These are phyloP conservation scores for Tuta absoluta DNA, from an alignment of 2,888 invertebrate species.

Conservation along the genomic window DNA sequence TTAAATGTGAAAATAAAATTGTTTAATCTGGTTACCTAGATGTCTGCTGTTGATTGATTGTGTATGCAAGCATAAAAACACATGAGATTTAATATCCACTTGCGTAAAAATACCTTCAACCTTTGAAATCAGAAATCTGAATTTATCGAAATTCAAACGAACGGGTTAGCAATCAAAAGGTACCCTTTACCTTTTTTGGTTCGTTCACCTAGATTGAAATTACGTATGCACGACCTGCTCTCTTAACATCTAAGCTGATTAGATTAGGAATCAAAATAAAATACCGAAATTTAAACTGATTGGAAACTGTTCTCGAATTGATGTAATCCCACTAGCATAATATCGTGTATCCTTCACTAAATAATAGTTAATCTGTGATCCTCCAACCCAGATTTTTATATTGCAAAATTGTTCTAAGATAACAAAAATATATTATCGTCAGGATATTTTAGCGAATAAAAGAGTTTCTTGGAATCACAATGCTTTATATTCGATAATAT, in stretches of 20 bases:
- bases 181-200: conserved; percentile 1
- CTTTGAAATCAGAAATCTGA: not conserved
- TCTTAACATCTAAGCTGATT: not conserved
- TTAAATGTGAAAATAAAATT: not conserved
- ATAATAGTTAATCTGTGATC: too few relatives aligned
- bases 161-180: not conserved
- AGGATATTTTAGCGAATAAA: too few relatives aligned
- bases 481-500: too few relatives aligned
- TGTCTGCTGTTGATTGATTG: not conserved
- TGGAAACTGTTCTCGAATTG: too few relatives aligned
- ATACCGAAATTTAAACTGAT: not conserved
- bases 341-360: too few relatives aligned
- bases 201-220: not conserved
- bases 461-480: too few relatives aligned
- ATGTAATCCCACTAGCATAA: too few relatives aligned
- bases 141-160: conserved; percentile 8
- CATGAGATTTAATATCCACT: not conserved
- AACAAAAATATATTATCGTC: too few relatives aligned
- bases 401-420: too few relatives aligned
- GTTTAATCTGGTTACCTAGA: not conserved
- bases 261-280: not conserved
- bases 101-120: not conserved
- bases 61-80: not conserved
- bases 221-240: not conserved
- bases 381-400: too few relatives aligned